phyloP scores from a whole-genome alignment of 2,888 invertebrate species.

The Crossocerus cetratus region DNA sequence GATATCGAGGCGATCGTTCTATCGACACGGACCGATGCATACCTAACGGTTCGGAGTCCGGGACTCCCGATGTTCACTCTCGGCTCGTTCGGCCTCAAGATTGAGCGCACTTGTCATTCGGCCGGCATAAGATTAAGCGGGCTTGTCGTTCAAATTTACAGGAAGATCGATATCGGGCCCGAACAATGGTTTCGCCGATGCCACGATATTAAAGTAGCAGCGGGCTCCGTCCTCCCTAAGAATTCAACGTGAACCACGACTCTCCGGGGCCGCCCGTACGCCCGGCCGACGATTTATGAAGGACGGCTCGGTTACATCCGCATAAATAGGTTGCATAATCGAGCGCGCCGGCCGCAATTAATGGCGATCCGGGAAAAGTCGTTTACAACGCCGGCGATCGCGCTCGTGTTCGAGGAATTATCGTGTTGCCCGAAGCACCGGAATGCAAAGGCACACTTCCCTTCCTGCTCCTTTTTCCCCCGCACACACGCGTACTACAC shows the following conservation, averaged over 20 bases:
- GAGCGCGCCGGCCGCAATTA: conserved; percentile 54
- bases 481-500: conserved; percentile 29
- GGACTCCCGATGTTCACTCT: conserved; percentile 16
- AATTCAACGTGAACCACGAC: conserved; percentile 16
- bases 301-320: conserved; percentile 29
- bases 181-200: conserved; percentile 50
- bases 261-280: background rate
- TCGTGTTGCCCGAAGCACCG: conserved; percentile 4
- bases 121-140: conserved; percentile 53
- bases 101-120: conserved; percentile 55
- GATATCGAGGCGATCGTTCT: conserved; percentile 47
- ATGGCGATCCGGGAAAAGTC: conserved; percentile 40
- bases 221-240: conserved; percentile 27
- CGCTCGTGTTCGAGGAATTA: conserved; percentile 28
- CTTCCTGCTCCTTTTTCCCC: conserved; percentile 15
- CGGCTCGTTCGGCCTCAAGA: conserved; percentile 42
- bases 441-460: background rate
- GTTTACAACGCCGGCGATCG: conserved; percentile 12
- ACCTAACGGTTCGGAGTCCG: conserved; percentile 38
- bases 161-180: conserved; percentile 56
- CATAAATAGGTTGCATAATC: conserved; percentile 38
- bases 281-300: conserved; percentile 38
- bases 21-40: conserved; percentile 32
- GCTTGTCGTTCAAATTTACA: conserved; percentile 55
- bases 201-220: conserved; percentile 50